Evolutionary conservation across 2,113 vertebrate genomes (phyloP), one percentile per base, ranked within the genome.

Genomic region (Passer domesticus): DNA sequence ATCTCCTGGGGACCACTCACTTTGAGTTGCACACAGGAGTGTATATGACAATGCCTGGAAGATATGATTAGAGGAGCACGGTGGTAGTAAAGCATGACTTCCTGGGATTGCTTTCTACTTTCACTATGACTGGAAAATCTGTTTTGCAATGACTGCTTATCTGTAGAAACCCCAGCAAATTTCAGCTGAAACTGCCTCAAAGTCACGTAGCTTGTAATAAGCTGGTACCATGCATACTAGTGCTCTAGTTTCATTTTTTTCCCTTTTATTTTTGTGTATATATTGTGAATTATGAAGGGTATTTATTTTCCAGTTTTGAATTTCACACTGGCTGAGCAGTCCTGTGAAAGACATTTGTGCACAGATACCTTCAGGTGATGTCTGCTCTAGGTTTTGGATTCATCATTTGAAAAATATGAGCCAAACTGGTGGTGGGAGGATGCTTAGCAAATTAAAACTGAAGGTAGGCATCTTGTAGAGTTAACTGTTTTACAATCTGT

Each of bases 81-180:
- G 22, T 63, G n/a, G 31, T 43, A 43, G 39, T 89, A 76, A 94
- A 62, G 22, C 46, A 20, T 30, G 35, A 47, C 31, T 20, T 83
- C 35, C 66, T 91, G 53, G 39, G 37, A 53, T 85, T 22, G 8
- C 35, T 81, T 83, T 75, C 68, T 95, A 14, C 59, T 95, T 94
- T 91, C 67, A 50, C 82, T 93, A 64, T 92, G 95, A 93, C 58
- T 77, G 56, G 43, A 50, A 77, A 66, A 82, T 92, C 44, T 28
- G 69, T 92, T 96, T 83, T 89, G 70, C 59, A 83, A 68, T 63
- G 74, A 91, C 70, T 62, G 33, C 30, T 78, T 15, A 30, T 24
- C 56, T 77, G 81, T 81, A 72, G 72, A 90, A 93, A 95, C 60
- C 4, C n/a, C 47, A 66, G 39, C 25, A 83, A 86, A 81, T 67